Percentiles rank a stretch among this genome's conserved stretches.
Conservation (phyloP, 2,797 vertebrate species). For the Aplochiton taeniatus region DNA sequence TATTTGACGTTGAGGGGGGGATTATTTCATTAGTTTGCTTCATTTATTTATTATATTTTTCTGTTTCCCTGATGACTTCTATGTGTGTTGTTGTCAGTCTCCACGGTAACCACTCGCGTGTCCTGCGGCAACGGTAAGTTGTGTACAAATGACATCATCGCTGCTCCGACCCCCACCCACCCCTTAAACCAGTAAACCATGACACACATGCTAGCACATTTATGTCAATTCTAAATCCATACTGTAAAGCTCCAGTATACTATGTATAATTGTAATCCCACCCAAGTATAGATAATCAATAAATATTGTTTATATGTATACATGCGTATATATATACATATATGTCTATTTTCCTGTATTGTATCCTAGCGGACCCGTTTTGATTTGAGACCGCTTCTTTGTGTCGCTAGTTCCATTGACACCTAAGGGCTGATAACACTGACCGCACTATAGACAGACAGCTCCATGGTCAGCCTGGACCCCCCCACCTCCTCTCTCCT, state of each 20-base stretch:
- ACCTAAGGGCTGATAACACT: too few relatives aligned
- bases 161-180: conserved; percentile 66
- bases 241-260: too few relatives aligned
- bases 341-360: too few relatives aligned
- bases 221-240: not conserved
- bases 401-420: too few relatives aligned
- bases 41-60: conserved; percentile 77
- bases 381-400: too few relatives aligned
- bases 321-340: too few relatives aligned
- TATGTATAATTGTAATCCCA: too few relatives aligned
- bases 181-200: conserved; percentile 51
- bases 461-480: conserved; percentile 14
- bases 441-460: too few relatives aligned
- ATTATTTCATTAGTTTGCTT: conserved; percentile 67
- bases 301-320: too few relatives aligned
- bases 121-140: conserved; percentile 78
- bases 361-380: too few relatives aligned
- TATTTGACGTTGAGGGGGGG: conserved; percentile 40
- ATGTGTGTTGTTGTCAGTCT: conserved; percentile 82
- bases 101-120: conserved; percentile 76
- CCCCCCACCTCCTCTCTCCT: conserved; percentile 34
- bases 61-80: conserved; percentile 84
- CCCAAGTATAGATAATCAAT: too few relatives aligned
- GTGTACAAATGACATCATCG: conserved; percentile 73
- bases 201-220: conserved; percentile 35